A percentile compares a stretch with the other conserved stretches of the same genome.
phyloP scores from a whole-genome alignment of 2,797 vertebrate species.

The Sparus aurata region DNA sequence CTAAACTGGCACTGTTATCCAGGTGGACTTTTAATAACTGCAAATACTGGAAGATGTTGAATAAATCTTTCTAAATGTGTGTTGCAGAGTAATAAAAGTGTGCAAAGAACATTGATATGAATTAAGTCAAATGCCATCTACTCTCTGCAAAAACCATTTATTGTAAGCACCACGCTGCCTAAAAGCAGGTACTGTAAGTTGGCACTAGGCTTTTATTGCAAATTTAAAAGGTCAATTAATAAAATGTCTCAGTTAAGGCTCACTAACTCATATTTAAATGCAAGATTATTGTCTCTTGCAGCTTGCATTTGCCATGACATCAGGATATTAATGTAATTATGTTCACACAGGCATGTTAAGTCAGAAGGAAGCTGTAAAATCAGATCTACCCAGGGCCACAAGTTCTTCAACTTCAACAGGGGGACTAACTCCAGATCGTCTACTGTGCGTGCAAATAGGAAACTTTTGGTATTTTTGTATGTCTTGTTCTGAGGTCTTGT shows the following conservation, averaged over 20 bases:
- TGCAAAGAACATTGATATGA: neutral
- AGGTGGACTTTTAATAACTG: constrained; percentile 26
- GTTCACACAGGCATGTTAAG: constrained; percentile 52
- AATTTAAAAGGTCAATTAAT: constrained; percentile 64
- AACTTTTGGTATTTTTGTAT: neutral
- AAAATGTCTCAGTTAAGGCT: constrained; percentile 58
- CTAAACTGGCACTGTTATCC: neutral
- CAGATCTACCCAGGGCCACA: constrained; percentile 10
- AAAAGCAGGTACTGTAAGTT: constrained; percentile 31
- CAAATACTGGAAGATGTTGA: constrained; percentile 37
- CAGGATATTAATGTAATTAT: constrained; percentile 61
- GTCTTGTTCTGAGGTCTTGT: neutral
- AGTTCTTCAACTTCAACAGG: constrained; percentile 22
- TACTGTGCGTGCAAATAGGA: neutral
- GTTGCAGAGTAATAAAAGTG: constrained; percentile 12
- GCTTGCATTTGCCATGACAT: constrained; percentile 52
- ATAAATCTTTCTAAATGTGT: constrained; percentile 30
- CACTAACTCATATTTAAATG: constrained; percentile 60
- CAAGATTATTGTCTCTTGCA: constrained; percentile 54
- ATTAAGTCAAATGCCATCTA: neutral
- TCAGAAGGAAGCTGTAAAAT: constrained; percentile 41
- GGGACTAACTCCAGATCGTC: constrained; percentile 4
- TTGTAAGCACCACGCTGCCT: constrained; percentile 7
- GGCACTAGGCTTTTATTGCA: constrained; percentile 45
- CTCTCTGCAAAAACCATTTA: constrained; percentile 25